Evolutionary conservation across 2,113 vertebrate genomes (phyloP), one percentile per base, ranked within the genome.

Genomic region (Ranitomeya imitator): DNA sequence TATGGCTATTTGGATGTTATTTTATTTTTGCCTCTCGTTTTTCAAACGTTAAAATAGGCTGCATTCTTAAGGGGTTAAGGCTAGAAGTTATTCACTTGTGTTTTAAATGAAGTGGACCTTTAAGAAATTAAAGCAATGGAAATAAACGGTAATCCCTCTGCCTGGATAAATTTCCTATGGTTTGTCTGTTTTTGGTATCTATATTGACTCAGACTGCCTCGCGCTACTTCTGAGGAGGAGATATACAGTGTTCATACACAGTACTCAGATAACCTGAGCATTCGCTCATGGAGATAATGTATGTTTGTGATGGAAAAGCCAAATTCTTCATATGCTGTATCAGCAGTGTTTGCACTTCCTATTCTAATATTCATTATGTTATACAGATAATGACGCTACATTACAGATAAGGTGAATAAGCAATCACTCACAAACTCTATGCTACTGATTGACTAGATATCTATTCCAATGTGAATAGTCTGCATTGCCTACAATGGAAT

Each of bases 121-220:
- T 63, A 23, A 31, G 37, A 67, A 73, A 16, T 26, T 73, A 18
- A 45, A 45, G 14, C 71, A 45, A 19, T 37, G 7, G 37, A 74
- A 37, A 74, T 74, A 74, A 4, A 45, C 37, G 37, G 37, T 31
- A 60, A 60, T 31, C 16, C 23, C 7, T 60, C 31, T 15, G 57
- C 15, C 21, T 59, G 79, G 79, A 80, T 57, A 14, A 18, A 23
- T 59, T 80, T 60, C 79, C 55, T 31, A 79, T 14, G 23, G 55
- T 80, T 80, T 80, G 55, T 14, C 55, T 60, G 55, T 60, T 60
- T 26, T 23, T 26, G 10, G 26, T 60, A 80, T 80, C 79, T 80
- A 10, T 80, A 60, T 60, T 80, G 79, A 80, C 79, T 80, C 79
- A 80, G 79, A 59, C 79, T 60, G n/a, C 21, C 10, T 14, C 10